Base-by-base conservation (phyloP, 2,113 vertebrate genomes). In the Chlorodrepanis virens region DNA sequence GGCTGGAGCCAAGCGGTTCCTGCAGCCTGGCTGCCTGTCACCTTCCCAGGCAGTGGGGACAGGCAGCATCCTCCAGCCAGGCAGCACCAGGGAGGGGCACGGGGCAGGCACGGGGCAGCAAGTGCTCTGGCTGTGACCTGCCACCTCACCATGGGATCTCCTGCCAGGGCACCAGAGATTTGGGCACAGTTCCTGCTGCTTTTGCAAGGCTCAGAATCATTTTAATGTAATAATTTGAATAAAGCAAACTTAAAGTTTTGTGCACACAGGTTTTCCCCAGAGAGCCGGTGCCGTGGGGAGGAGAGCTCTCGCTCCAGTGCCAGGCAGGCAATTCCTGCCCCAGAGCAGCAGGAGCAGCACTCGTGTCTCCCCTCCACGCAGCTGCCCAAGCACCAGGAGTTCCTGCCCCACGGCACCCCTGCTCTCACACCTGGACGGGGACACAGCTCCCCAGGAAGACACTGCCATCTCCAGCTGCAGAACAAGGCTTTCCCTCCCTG, bases 91-190 rank as follows among this genome's bases (percentile, higher is more conserved):
- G 33, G 47, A 37, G 37, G 37, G 37, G 53, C 67, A 31, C 0
- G 0, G 72, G 64, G 39, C 22, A 6, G 39, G 49, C 67, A 31
- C 0, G 0, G 72, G 64, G 39, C 3, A 0, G 16, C 0, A 0
- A 22, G 40, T 18, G 17, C 53, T 45, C 31, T 5, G 10, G 47
- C 57, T 4, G 0, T 6, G 25, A n/a, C 1, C 1, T 9, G 42
- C 13, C 8, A 3, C 68, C 45, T 35, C 42, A 20, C 29, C 37
- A 2, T 0, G 5, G 37, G 4, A 49, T 12, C 8, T 29, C 56
- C 87, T 60, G 33, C 1, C 2, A 2, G 6, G 50, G 25, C 79
- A n/a, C 11, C 3, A 0, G 21, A 25, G 60, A 25, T 9, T 24
- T 17, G 54, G 47, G n/a, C 64, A 33, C 69, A 22, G 54, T 14